phyloP scores from a whole-genome alignment of 2,113 vertebrate genomes.

The Megaptera novaeangliae region DNA sequence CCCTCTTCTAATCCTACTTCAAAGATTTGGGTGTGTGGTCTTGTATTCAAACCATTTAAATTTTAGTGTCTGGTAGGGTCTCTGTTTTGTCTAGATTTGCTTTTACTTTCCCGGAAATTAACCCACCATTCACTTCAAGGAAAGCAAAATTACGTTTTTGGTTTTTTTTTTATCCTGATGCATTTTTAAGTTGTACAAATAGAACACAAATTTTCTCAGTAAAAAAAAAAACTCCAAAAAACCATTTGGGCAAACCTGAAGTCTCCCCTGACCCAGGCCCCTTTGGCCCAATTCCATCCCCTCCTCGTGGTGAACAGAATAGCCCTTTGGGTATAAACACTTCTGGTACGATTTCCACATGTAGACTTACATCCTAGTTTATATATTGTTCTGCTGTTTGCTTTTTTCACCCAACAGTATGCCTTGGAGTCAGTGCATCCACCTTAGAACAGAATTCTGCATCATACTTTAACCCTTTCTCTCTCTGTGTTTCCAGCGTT shows the following conservation, averaged over 20 bases:
- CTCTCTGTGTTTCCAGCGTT: neutral
- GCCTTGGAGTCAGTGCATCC: fast-evolving
- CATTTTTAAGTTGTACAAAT: conserved; percentile 12
- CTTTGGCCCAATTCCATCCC: fast-evolving
- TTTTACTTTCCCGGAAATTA: conserved; percentile 25
- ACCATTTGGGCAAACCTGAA: neutral
- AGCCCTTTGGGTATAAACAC: neutral
- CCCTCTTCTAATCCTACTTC: neutral
- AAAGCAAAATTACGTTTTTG: neutral
- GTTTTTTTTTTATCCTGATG: neutral
- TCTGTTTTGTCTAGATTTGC: neutral
- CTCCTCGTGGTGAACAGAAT: fast-evolving
- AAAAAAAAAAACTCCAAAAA: neutral
- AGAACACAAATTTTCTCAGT: neutral
- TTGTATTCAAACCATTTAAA: neutral
- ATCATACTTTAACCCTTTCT: neutral
- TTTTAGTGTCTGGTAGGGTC: neutral
- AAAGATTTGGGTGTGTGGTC: neutral
- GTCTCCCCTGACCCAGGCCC: fast-evolving
- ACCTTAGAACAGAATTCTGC: neutral
- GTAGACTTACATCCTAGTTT: neutral
- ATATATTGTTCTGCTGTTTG: fast-evolving
- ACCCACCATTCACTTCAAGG: neutral
- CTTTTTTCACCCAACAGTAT: neutral
- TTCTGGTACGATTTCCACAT: neutral